Evolutionary conservation across 2,888 invertebrate species (phyloP), one percentile per base, ranked within the genome.

Genomic region (Ennomos erosarius): DNA sequence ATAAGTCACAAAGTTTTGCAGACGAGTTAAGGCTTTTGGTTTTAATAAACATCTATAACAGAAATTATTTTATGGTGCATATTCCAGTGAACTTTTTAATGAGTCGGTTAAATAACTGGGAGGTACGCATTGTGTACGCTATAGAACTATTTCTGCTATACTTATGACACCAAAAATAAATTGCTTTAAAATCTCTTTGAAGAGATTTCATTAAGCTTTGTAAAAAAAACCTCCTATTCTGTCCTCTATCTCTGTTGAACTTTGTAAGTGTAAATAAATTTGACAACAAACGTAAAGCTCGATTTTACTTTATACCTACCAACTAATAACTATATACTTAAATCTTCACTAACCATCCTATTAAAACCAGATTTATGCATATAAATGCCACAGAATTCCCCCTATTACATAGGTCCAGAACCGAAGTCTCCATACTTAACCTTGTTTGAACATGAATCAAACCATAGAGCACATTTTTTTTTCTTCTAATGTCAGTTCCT

Each of bases 241-340:
- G 12, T 38, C 16, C 44, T n/a, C n/a, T 12, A 48, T 64, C 64
- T 66, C 66, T 66, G 62, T 61, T 12, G 42, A 44, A 51, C 62
- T 61, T 63, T 66, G 64, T 39, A 38, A 36, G 38, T 57, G 51
- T 52, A 65, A 68, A 66, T 68, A 64, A 62, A 66, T 61, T 59
- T 51, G 55, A 36, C 51, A 51, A 33, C 34, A 37, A 47, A 48
- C 52, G 11, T 37, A 10, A 3, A 51, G 10, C 36, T 26, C 34
- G 13, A 10, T 38, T 40, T 51, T n/a, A 37, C 6, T 51, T 9
- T 9, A 33, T 47, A 10, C 9, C 33, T 35, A 3, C 9, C n/a
- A n/a, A n/a, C n/a, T n/a, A n/a, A n/a, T n/a, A n/a, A n/a, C n/a
- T n/a, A n/a, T n/a, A n/a, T n/a, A n/a, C n/a, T n/a, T 36, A 34